A percentile compares a stretch with the other conserved stretches of the same genome.
Conservation (phyloP, 2,113 vertebrate genomes). For the Paracanthobrama guichenoti region DNA sequence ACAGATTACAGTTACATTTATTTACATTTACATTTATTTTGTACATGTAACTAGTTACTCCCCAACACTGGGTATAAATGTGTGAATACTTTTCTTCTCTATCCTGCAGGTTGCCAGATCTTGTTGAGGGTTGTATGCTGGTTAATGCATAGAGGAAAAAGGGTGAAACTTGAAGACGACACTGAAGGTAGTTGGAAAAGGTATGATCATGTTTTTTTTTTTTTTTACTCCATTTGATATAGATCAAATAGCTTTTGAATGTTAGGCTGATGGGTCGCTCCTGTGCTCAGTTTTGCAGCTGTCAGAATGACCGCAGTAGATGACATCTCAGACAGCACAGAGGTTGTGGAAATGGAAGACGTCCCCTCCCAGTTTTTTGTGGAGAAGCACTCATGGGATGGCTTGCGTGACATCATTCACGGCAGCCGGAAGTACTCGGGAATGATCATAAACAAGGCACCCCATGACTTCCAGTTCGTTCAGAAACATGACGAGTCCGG, state of each 20-base stretch:
- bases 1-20: too few relatives aligned
- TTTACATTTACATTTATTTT: too few relatives aligned
- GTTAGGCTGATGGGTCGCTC: not conserved
- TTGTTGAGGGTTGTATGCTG: constrained; percentile 77
- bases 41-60: too few relatives aligned
- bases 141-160: constrained; percentile 96
- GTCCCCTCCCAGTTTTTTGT: constrained; percentile 83
- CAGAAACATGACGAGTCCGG: constrained; percentile 84
- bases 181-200: constrained; percentile 82
- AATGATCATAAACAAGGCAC: constrained; percentile 89
- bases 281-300: constrained; percentile 70
- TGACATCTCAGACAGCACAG: constrained; percentile 75
- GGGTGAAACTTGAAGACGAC: constrained; percentile 86
- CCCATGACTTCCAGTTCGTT: constrained; percentile 93
- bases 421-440: constrained; percentile 92
- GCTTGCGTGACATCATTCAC: constrained; percentile 88
- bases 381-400: constrained; percentile 91
- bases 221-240: not conserved
- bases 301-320: constrained; percentile 84
- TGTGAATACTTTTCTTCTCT: not conserved
- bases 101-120: constrained; percentile 77
- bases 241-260: not conserved
- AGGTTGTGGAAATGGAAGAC: constrained; percentile 84
- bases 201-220: constrained; percentile 63
- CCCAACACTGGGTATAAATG: too few relatives aligned